Base-by-base conservation (phyloP, 2,888 invertebrate species). In the Dolichopus griseipennis region DNA sequence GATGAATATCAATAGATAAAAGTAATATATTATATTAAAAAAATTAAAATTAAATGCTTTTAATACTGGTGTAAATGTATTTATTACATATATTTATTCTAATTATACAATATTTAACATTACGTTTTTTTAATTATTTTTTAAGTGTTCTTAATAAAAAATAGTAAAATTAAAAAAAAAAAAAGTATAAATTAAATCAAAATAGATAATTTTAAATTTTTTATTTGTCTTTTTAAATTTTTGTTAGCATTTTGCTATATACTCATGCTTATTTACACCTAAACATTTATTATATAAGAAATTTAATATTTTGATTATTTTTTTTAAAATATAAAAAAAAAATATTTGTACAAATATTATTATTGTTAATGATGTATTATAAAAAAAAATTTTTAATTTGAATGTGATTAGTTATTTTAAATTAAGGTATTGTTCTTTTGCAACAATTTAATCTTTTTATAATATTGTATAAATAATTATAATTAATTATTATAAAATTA, bases 1-100 rank as follows among this genome's bases (percentile, higher is more conserved):
- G 97, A 97, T 81, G 97, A 97, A 82, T 92, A 92, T 82, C 93
- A 93, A 85, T 93, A 79, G 37, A 64, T 15, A 18, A 52, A 52
- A 52, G 12, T 15, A 12, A 43, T 43, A 43, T 15, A 9, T n/a
- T n/a, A n/a, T 12, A 41, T 41, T 6, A 41, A 41, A 41, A 41
- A 41, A 41, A 41, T 12, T 41, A 41, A 12, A 2, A 6, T 6
- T 6, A 41, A 41, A 41, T 41, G 41, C 41, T 52, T 52, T 52
- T 52, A 52, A 52, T 52, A 37, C 37, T 37, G 12, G 8, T 27
- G 27, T 37, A 37, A 37, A 37, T 37, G 12, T 27, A 41, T 41
- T 41, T 41, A 52, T 18, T 6, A 52, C n/a, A 52, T 52, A 52
- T 10, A 43, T 43, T 4, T 43, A 43, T 52, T 52, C 6, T 52